Conservation (phyloP, 2,888 invertebrate genomes). For the Melipona bicolor region DNA sequence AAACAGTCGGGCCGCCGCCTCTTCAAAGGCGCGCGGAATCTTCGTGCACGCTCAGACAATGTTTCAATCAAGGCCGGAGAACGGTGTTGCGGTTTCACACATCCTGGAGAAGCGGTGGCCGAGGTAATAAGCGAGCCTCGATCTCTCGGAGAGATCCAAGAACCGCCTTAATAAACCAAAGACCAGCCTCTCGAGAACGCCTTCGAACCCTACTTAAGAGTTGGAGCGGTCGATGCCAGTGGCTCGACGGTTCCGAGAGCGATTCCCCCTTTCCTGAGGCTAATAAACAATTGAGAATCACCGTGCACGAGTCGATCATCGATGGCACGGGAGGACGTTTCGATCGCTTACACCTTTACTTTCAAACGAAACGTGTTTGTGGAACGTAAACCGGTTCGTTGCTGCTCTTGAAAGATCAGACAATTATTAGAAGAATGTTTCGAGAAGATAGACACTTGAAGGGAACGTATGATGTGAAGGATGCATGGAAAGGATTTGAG, state of each 20-base stretch:
- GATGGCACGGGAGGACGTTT: neutral
- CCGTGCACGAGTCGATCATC: neutral
- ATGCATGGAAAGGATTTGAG: no score
- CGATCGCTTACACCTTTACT: neutral
- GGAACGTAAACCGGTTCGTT: neutral
- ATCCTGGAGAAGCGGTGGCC: conserved; percentile 33
- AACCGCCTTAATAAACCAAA: conserved; percentile 65
- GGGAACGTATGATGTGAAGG: no score
- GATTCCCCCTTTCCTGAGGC: conserved; percentile 11
- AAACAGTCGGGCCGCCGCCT: neutral
- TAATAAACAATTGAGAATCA: conserved; percentile 31
- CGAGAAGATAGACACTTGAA: neutral
- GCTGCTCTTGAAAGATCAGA: neutral
- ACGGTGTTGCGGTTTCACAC: conserved; percentile 46
- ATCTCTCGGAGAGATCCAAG: conserved; percentile 56
- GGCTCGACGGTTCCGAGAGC: conserved; percentile 35
- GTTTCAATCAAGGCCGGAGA: conserved; percentile 54
- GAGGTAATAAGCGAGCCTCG: conserved; percentile 63
- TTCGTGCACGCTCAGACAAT: conserved; percentile 27
- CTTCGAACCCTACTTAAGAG: conserved; percentile 51
- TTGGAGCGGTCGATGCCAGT: conserved; percentile 52
- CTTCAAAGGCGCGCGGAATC: conserved; percentile 4
- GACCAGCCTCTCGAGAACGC: conserved; percentile 53
- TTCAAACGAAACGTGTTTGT: neutral
- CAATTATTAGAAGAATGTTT: neutral